These are phyloP conservation scores for Erythrolamprus reginae DNA, from an alignment of 2,113 vertebrate genomes.

Conservation along the genomic window DNA sequence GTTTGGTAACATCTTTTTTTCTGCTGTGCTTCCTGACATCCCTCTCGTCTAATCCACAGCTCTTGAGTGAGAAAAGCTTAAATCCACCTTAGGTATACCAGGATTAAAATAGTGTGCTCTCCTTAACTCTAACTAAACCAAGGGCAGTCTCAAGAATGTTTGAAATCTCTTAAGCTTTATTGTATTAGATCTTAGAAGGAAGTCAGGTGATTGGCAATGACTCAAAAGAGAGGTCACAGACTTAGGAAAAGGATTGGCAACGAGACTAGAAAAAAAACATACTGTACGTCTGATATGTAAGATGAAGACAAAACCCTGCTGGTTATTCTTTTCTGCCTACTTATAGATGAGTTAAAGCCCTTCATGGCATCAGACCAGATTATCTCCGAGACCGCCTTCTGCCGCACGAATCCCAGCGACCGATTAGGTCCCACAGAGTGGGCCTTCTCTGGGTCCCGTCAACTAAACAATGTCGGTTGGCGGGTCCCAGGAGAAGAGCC, in stretches of 20 bases:
- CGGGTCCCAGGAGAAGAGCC: too few species aligned
- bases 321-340: neutral
- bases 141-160: neutral
- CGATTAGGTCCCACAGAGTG: too few species aligned
- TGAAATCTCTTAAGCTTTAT: neutral
- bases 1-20: neutral
- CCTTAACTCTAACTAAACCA: neutral
- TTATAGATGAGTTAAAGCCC: neutral
- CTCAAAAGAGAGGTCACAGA: neutral
- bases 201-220: neutral
- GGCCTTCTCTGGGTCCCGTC: too few species aligned
- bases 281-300: too few species aligned
- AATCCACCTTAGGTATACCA: neutral
- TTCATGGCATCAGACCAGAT: too few species aligned
- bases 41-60: neutral
- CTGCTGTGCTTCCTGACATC: neutral
- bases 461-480: too few species aligned
- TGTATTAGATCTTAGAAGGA: neutral
- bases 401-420: too few species aligned
- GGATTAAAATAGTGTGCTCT: neutral
- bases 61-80: neutral
- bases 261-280: neutral
- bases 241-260: neutral
- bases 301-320: too few species aligned
- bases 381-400: too few species aligned